Conservation (phyloP, 2,888 invertebrate species). For the Cabera pusaria region DNA sequence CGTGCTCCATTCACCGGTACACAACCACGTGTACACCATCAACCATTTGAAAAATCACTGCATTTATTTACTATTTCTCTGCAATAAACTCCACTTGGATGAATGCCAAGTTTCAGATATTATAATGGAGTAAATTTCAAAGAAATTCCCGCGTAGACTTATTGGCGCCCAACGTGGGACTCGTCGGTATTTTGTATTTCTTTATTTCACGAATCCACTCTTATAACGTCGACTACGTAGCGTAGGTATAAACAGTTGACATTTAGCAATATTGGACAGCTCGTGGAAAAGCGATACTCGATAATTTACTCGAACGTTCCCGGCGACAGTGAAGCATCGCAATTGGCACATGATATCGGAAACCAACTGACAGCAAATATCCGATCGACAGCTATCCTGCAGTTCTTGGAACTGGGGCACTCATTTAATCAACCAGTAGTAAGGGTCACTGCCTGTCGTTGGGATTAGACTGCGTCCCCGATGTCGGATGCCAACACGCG, state of each 20-base stretch:
- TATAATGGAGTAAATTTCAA: constrained; percentile 12
- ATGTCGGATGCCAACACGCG: too few relatives aligned
- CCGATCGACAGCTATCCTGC: constrained; percentile 31
- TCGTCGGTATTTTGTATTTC: neutral
- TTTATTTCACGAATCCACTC: constrained; percentile 2
- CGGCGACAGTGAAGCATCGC: constrained; percentile 12
- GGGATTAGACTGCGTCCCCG: constrained; percentile 22
- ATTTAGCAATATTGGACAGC: constrained; percentile 14
- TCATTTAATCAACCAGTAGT: constrained; percentile 37
- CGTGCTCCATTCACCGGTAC: constrained; percentile 65
- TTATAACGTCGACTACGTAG: constrained; percentile 2
- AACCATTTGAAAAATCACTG: constrained; percentile 33
- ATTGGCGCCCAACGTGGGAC: constrained; percentile 36
- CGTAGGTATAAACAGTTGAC: constrained; percentile 7
- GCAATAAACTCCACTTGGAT: constrained; percentile 24
- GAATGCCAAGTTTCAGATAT: constrained; percentile 18
- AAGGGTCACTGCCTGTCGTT: constrained; percentile 19
- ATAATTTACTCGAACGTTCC: constrained; percentile 1
- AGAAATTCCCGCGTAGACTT: constrained; percentile 20
- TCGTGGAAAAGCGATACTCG: constrained; percentile 2
- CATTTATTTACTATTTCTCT: constrained; percentile 21
- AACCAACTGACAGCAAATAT: constrained; percentile 39
- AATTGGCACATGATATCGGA: constrained; percentile 33
- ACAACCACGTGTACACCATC: constrained; percentile 47
- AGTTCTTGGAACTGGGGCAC: constrained; percentile 35